These are phyloP conservation scores for Drusus annulatus DNA, from an alignment of 1,140 invertebrate genomes.

Conservation along the genomic window DNA sequence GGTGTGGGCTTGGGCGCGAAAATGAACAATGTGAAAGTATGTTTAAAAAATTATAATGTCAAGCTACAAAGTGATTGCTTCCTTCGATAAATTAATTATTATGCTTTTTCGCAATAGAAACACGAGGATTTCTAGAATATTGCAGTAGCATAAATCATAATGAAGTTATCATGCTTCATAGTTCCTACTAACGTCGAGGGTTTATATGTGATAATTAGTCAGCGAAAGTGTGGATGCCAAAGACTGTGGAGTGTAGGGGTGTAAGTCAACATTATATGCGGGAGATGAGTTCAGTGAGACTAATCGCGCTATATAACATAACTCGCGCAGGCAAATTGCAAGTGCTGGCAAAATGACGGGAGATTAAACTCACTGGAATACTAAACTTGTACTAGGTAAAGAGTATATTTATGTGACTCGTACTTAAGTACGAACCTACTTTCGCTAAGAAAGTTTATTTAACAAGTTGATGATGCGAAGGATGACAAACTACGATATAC, in stretches of 20 bases:
- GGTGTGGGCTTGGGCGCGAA: too few relatives aligned
- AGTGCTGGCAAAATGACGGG: background rate
- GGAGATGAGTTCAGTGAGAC: conserved; percentile 5
- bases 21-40: too few relatives aligned
- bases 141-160: background rate
- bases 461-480: too few relatives aligned
- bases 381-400: too few relatives aligned
- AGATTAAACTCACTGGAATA: conserved; percentile 13
- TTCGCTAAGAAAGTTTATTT: too few relatives aligned
- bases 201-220: background rate
- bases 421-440: too few relatives aligned
- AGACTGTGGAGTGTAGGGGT: background rate
- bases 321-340: background rate
- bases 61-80: too few relatives aligned
- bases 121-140: background rate
- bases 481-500: too few relatives aligned
- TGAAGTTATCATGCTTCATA: background rate
- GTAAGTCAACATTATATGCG: conserved; percentile 8
- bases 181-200: background rate
- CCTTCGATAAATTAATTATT: too few relatives aligned
- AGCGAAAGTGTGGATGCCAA: background rate
- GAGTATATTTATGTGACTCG: too few relatives aligned
- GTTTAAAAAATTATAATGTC: too few relatives aligned
- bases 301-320: conserved; percentile 24
- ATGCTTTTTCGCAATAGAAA: too few relatives aligned